Evolutionary conservation across 2,888 invertebrate species (phyloP).

Genomic region (Drosophila subquinaria): DNA sequence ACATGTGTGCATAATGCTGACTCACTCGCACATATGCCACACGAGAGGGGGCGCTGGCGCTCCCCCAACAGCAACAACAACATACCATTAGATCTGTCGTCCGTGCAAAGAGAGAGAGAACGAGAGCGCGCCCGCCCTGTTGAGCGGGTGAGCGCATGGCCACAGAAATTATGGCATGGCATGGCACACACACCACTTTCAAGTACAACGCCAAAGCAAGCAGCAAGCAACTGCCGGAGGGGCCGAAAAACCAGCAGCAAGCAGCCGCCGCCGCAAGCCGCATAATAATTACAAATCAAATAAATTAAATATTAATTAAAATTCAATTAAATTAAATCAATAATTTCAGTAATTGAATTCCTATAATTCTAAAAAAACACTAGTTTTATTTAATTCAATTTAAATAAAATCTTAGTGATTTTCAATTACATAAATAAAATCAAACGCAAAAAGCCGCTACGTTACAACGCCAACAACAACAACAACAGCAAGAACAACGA

Average conservation of each 20-base stretch:
- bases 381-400: conserved; percentile 73
- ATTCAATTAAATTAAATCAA: conserved; percentile 47
- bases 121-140: conserved; percentile 11
- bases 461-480: conserved; percentile 36
- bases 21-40: conserved; percentile 67
- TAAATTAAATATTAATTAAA: conserved; percentile 33
- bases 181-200: conserved; percentile 64
- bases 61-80: conserved; percentile 33
- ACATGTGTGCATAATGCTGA: conserved; percentile 51
- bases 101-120: conserved; percentile 5
- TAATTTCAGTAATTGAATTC: conserved; percentile 31
- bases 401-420: conserved; percentile 75
- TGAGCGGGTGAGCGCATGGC: conserved; percentile 58
- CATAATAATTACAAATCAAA: conserved; percentile 40
- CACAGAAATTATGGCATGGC: conserved; percentile 63
- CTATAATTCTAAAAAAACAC: conserved; percentile 38
- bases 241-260: conserved; percentile 59
- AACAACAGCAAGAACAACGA: conserved; percentile 33
- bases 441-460: conserved; percentile 18
- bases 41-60: conserved; percentile 54
- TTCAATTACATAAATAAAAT: conserved; percentile 65
- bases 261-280: conserved; percentile 54
- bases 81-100: conserved; percentile 29
- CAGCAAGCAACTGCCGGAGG: conserved; percentile 65
- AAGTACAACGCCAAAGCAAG: conserved; percentile 76